Evolutionary conservation across 2,113 vertebrate species (phyloP).

Genomic region (Girardinichthys multiradiatus): DNA sequence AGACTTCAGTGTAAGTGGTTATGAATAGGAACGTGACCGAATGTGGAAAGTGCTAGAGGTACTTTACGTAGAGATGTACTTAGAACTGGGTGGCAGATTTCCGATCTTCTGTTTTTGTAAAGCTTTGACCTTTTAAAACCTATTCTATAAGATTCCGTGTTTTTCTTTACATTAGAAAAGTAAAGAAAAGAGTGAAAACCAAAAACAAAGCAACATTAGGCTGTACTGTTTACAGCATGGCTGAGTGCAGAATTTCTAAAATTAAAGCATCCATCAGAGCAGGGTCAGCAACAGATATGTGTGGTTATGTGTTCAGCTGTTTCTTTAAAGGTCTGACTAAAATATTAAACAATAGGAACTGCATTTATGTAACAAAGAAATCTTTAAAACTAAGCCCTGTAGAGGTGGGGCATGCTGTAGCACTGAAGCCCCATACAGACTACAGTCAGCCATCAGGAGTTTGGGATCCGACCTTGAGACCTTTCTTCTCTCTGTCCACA

Average conservation of each 20-base stretch:
- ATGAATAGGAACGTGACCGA: conserved; percentile 45
- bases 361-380: not conserved
- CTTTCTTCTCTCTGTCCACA: not conserved
- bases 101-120: no score
- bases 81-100: no score
- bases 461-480: not conserved
- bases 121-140: no score
- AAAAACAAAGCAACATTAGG: no score
- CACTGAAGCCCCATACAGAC: not conserved
- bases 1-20: conserved; percentile 87
- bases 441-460: not conserved
- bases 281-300: not conserved
- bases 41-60: conserved; percentile 28
- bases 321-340: not conserved
- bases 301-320: no score
- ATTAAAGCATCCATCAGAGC: not conserved
- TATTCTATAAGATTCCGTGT: no score
- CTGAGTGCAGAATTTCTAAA: no score
- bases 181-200: no score
- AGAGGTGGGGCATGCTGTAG: not conserved
- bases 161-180: no score
- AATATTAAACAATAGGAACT: not conserved
- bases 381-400: not conserved
- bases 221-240: no score
- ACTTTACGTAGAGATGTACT: conserved; percentile 14